Base-by-base conservation (phyloP, 2,113 vertebrate genomes). In the Pelobates fuscus region DNA sequence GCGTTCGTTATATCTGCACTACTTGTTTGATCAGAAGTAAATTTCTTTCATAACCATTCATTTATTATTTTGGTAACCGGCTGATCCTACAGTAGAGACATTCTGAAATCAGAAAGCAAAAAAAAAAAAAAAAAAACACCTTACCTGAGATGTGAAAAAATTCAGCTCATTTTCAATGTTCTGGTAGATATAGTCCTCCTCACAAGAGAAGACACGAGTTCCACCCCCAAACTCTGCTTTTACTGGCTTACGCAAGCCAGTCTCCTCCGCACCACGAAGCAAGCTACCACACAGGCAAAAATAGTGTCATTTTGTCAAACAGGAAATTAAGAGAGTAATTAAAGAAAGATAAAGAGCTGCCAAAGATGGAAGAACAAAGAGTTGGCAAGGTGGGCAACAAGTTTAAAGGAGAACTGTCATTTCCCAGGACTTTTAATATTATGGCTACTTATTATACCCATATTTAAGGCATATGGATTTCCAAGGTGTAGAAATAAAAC, bases 121-220 rank as follows among this genome's bases (percentile, higher is more conserved):
- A n/a, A n/a, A n/a, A n/a, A n/a, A n/a, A n/a, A n/a, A n/a, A n/a
- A n/a, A n/a, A n/a, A n/a, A n/a, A 3, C 3, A 12, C 27, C 85
- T 79, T 78, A 98, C 97, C 94, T 98, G 97, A 55, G 96, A 98
- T 18, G 94, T 96, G 88, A 99, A 98, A 89, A 99, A 99, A 81
- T 91, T 93, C 46, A 96, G 85, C 84, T 98, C 96, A 0, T 93
- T 98, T 86, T 98, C 96, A 2, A 98, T 95, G 82, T 98, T 98
- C 87, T 98, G 94, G 0, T 98, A 99, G 88, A 98, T 99, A 84
- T 96, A 98, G 79, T 98, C 95, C 83, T 99, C 97, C 77, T 98
- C 96, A 4, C 96, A 98, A 17, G 94, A 97, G 88, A 98, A 98
- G 81, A 88, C 88, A 3, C 94, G 83, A 2, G 91, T 92, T 5